Evolutionary conservation across 2,113 vertebrate species (phyloP).

Genomic region (Microcebus ravelobensis): DNA sequence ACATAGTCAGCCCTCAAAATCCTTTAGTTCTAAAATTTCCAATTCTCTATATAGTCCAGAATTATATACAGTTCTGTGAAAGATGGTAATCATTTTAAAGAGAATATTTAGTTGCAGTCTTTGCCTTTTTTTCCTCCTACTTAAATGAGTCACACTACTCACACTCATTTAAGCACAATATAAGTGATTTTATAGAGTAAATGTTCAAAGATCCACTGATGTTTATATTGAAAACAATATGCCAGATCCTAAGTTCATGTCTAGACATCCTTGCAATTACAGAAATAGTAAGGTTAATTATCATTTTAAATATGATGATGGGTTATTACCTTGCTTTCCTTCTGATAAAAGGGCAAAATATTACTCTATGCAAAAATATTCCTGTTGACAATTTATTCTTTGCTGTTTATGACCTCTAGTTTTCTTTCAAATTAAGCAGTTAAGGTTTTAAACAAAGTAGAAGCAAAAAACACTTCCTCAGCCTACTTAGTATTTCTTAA

Average conservation of each 20-base stretch:
- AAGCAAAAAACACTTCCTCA: constrained; percentile 77
- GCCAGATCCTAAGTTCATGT: not conserved
- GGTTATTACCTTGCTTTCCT: constrained; percentile 72
- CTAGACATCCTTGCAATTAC: constrained; percentile 74
- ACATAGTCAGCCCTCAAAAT: not conserved
- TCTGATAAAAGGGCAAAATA: constrained; percentile 74
- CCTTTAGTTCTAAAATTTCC: not conserved
- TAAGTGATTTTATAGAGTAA: constrained; percentile 20
- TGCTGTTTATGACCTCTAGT: constrained; percentile 72
- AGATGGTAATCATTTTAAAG: not conserved
- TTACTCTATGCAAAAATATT: constrained; percentile 79
- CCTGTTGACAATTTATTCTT: constrained; percentile 81
- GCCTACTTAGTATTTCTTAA: constrained; percentile 60
- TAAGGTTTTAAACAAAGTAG: constrained; percentile 81
- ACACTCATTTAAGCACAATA: not conserved
- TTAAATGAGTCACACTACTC: not conserved
- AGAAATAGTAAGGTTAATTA: constrained; percentile 79
- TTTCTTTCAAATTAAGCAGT: constrained; percentile 82
- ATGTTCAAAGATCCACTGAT: constrained; percentile 56
- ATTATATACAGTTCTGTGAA: not conserved
- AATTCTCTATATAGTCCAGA: not conserved
- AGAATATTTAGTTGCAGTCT: not conserved
- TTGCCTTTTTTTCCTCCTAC: not conserved
- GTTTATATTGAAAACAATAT: constrained; percentile 63
- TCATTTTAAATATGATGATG: constrained; percentile 73